Conservation (phyloP, 2,797 vertebrate species). For the Momotus momota region DNA sequence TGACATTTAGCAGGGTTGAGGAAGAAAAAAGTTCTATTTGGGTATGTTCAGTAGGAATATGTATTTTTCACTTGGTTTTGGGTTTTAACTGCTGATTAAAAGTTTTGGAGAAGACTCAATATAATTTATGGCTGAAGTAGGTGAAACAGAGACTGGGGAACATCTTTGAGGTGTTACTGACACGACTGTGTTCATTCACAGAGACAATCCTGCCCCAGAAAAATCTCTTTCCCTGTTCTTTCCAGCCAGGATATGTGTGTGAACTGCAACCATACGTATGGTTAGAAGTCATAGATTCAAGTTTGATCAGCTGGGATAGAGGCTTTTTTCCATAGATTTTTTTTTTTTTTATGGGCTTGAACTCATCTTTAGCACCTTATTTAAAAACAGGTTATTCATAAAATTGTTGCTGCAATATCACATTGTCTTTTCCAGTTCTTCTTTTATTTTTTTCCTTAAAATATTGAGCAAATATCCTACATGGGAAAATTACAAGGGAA, state of each 20-base stretch:
- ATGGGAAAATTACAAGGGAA: not conserved
- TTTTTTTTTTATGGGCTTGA: not conserved
- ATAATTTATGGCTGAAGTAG: not conserved
- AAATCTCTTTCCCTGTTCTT: not conserved
- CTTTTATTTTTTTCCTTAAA: not conserved
- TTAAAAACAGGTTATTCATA: not conserved
- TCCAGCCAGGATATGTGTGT: not conserved
- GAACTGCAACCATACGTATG: not conserved
- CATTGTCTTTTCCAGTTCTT: not conserved
- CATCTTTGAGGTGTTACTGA: not conserved
- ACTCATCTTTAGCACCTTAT: not conserved
- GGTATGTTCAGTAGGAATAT: not conserved
- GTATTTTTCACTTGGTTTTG: constrained; percentile 18
- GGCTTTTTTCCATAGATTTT: not conserved
- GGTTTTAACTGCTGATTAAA: not conserved
- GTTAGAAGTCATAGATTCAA: not conserved
- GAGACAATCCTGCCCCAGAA: not conserved
- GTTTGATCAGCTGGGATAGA: not conserved
- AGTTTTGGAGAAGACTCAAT: not conserved
- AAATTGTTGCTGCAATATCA: not conserved
- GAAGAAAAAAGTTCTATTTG: not conserved
- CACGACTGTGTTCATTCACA: not conserved
- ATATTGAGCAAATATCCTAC: not conserved
- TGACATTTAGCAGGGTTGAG: constrained; percentile 21
- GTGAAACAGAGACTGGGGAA: not conserved